phyloP scores from a whole-genome alignment of 92 coral and sea anemone species.

The Galaxea fascicularis region DNA sequence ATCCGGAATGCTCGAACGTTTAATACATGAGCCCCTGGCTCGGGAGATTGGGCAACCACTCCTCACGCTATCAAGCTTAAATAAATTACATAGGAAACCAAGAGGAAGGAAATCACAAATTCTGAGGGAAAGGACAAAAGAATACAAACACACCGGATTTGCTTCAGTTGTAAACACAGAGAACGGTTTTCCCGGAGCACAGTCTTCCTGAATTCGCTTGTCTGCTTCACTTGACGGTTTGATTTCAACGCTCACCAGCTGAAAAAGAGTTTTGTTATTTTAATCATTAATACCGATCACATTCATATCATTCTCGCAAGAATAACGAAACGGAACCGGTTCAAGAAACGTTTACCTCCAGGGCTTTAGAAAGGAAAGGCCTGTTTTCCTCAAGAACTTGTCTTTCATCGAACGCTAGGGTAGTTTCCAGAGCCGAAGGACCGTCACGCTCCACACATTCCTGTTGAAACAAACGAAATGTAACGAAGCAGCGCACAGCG shows the following conservation, averaged over 20 bases:
- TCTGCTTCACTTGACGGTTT: constrained; percentile 93
- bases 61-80: no score
- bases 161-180: constrained; percentile 81
- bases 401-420: constrained; percentile 88
- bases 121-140: not conserved
- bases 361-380: constrained; percentile 84
- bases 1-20: no score
- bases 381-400: constrained; percentile 83
- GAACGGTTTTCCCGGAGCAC: constrained; percentile 97
- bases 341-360: constrained; percentile 69
- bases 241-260: constrained; percentile 82
- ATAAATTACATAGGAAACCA: no score
- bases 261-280: not conserved
- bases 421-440: constrained; percentile 89
- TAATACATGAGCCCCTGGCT: no score
- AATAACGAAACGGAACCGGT: not conserved
- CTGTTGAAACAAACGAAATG: constrained; percentile 45
- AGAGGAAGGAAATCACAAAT: not conserved
- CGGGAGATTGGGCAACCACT: no score
- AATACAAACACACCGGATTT: constrained; percentile 16
- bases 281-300: not conserved
- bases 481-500: no score
- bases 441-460: constrained; percentile 93
- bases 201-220: constrained; percentile 88
- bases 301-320: not conserved